Conservation (phyloP, 1,140 invertebrate species). For the Brachionus rubens region DNA sequence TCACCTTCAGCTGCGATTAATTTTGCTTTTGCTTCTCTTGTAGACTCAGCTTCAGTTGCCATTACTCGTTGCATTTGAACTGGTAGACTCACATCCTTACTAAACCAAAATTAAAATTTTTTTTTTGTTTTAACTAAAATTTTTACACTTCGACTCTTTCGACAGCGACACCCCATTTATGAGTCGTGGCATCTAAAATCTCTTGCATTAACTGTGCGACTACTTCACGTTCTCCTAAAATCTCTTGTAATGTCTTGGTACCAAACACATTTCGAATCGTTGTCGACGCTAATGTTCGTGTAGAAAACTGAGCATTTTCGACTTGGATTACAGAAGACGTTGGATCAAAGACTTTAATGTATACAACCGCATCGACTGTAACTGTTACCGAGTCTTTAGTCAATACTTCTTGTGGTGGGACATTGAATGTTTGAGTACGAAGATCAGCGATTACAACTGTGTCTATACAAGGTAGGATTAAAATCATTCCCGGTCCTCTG, state of each 20-base stretch:
- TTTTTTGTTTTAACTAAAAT: background rate
- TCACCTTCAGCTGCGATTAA: slow-evolving; percentile 56
- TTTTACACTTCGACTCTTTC: slow-evolving; percentile 46
- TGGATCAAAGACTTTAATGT: slow-evolving; percentile 43
- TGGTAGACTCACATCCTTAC: slow-evolving; percentile 51
- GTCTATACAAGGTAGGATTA: slow-evolving; percentile 48
- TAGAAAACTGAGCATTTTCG: slow-evolving; percentile 47
- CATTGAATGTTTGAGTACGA: slow-evolving; percentile 46
- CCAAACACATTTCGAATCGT: slow-evolving; percentile 48
- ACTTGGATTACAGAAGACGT: slow-evolving; percentile 44
- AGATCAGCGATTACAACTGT: slow-evolving; percentile 46
- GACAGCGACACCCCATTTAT: slow-evolving; percentile 46
- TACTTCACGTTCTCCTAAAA: slow-evolving; percentile 45
- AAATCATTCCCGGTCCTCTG: slow-evolving; percentile 65
- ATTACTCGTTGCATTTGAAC: too few species aligned
- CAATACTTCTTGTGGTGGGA: too few species aligned
- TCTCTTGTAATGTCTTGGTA: slow-evolving; percentile 45
- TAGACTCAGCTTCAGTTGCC: too few species aligned
- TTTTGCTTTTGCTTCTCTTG: slow-evolving; percentile 54
- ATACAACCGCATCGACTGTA: slow-evolving; percentile 47
- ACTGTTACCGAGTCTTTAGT: slow-evolving; percentile 49
- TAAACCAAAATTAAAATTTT: background rate
- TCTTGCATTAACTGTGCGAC: slow-evolving; percentile 47
- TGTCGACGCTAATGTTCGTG: slow-evolving; percentile 45
- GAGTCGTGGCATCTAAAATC: slow-evolving; percentile 24